Evolutionary conservation across 2,888 invertebrate species (phyloP), one percentile per base, ranked within the genome.

Genomic region (Nymphalis polychloros): DNA sequence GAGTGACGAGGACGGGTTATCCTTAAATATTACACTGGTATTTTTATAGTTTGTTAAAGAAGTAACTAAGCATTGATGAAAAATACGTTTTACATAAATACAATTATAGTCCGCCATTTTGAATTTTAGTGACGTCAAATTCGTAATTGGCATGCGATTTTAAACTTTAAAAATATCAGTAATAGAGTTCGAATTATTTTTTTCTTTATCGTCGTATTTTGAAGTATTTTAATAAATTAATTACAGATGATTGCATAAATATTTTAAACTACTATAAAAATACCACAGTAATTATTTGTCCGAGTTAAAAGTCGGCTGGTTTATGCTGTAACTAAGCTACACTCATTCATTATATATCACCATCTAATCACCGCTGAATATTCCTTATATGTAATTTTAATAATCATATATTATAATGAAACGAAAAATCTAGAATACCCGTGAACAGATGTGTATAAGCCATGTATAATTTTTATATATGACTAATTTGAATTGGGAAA

Each of bases 1-100:
- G 91, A 92, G 92, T 92, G 80, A 81, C 27, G 73, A 73, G 73
- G 78, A 78, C 74, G 71, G 49, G 67, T 46, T 70, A 60, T 62
- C 62, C 59, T 62, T n/a, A 19, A 53, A 60, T 59, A 48, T 57
- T 52, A 64, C 41, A 53, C 27, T 59, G 62, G 46, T 59, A 46
- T 31, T 48, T 50, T 19, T 49, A 62, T 49, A 31, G 53, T 16
- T 17, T 19, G 2, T 49, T n/a, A 19, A 53, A 52, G 3, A 16
- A 16, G 0, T 5, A 23, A 23, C 23, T 16, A 23, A 52, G 20
- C 6, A 23, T 10, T 27, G 3, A 16, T 7, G 2, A 23, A 23
- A 23, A 23, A 27, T 16, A 16, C 6, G 5, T 27, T 20, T 19
- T 27, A 6, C 1, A 8, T 5, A 27, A 23, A 27, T 53, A 7